Evolutionary conservation across 2,888 invertebrate species (phyloP).

Genomic region (Abscondita cerata): DNA sequence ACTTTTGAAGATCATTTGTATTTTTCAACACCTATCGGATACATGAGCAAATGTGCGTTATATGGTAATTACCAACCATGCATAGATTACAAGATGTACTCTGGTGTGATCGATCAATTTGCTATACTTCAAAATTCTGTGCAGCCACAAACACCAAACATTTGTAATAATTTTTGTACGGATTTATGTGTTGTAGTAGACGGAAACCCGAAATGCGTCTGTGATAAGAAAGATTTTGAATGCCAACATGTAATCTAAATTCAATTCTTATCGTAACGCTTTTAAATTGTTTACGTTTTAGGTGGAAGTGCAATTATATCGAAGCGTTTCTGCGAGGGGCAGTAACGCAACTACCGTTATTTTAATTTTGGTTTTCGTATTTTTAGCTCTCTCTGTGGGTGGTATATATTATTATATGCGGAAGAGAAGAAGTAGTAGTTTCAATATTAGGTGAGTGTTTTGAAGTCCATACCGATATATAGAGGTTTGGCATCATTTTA

Average conservation of each 20-base stretch:
- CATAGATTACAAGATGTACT: conserved; percentile 57
- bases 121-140: conserved; percentile 63
- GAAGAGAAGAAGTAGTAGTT: conserved; percentile 34
- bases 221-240: conserved; percentile 50
- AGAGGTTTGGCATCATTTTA: too few species aligned
- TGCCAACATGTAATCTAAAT: conserved; percentile 1
- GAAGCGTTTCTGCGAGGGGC: not conserved
- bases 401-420: conserved; percentile 35
- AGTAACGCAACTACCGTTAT: conserved; percentile 23
- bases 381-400: conserved; percentile 28
- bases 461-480: too few species aligned
- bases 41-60: conserved; percentile 67
- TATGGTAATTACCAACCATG: conserved; percentile 62
- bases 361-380: conserved; percentile 28
- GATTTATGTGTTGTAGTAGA: conserved; percentile 68
- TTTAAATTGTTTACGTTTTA: not conserved
- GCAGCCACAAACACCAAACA: conserved; percentile 61
- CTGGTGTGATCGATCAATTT: conserved; percentile 61
- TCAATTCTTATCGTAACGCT: too few species aligned
- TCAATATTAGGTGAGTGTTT: conserved; percentile 39
- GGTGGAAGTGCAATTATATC: not conserved
- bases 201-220: conserved; percentile 63
- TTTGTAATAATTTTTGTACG: conserved; percentile 64
- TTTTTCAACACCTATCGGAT: conserved; percentile 67
- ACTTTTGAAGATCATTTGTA: conserved; percentile 81